Conservation (phyloP, 2,113 vertebrate genomes). For the Psammodynastes pulverulentus region DNA sequence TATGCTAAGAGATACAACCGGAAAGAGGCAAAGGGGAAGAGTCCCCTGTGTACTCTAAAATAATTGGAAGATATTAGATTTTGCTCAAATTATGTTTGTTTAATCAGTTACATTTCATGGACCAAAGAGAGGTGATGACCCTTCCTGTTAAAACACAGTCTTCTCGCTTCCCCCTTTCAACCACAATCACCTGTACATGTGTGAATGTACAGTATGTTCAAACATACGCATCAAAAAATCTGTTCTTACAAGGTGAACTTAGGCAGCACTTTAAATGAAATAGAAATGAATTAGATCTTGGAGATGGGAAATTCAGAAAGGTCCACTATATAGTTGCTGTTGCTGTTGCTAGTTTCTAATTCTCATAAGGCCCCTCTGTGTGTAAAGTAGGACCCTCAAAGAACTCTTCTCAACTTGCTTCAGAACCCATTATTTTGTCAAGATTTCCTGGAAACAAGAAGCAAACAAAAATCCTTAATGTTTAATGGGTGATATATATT, state of each 20-base stretch:
- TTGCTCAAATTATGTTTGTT: not conserved
- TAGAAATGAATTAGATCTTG: conserved; percentile 13
- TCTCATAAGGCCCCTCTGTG: not conserved
- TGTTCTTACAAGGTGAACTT: not conserved
- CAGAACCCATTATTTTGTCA: not conserved
- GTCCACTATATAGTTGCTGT: not conserved
- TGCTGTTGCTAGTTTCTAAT: not conserved
- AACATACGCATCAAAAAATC: not conserved
- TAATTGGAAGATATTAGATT: not conserved
- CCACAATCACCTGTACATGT: not conserved
- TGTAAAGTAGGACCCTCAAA: not conserved
- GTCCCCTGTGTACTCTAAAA: not conserved
- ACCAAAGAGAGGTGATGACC: not conserved
- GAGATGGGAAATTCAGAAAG: conserved; percentile 21
- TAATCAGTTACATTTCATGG: not conserved
- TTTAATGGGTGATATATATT: not conserved
- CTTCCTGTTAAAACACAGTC: not conserved
- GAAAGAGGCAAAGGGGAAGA: not conserved
- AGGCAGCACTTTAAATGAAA: conserved; percentile 7
- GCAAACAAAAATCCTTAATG: not conserved
- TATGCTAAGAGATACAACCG: not conserved
- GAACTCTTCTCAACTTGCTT: not conserved
- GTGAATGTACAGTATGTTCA: not conserved
- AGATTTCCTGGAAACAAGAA: not conserved
- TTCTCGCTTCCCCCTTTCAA: not conserved